A percentile compares a stretch with the other conserved stretches of the same genome.
phyloP scores from a whole-genome alignment of 2,797 vertebrate species.

The Thripadectes ignobilis region DNA sequence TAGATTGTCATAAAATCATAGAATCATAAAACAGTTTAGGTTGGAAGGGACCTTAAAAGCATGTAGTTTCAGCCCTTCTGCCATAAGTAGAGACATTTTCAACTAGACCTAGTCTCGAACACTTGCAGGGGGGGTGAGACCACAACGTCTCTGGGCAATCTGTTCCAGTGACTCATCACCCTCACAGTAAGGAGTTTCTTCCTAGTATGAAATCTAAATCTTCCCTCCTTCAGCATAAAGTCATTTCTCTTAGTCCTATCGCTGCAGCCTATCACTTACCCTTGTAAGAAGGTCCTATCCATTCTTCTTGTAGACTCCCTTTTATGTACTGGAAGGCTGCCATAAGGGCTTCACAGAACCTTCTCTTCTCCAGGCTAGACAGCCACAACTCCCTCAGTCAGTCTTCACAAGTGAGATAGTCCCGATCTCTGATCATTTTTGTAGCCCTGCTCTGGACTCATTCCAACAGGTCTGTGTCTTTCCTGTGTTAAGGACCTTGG shows the following conservation, averaged over 20 bases:
- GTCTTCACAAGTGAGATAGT: not conserved
- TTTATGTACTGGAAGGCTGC: not conserved
- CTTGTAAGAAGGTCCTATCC: not conserved
- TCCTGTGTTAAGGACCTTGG: fast-evolving
- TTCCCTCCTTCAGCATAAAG: not conserved
- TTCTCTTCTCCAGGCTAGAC: not conserved
- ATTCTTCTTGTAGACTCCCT: not conserved
- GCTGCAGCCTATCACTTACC: not conserved
- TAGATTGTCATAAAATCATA: not conserved
- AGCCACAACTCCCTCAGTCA: not conserved
- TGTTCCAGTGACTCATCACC: too few relatives aligned
- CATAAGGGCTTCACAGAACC: not conserved
- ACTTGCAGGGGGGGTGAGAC: not conserved
- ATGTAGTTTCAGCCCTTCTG: fast-evolving
- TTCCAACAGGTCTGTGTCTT: not conserved
- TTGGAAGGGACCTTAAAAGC: not conserved
- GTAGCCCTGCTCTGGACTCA: not conserved
- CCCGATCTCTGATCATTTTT: not conserved
- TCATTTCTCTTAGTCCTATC: not conserved
- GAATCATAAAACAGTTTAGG: not conserved
- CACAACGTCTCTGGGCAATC: not conserved
- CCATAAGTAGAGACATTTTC: not conserved
- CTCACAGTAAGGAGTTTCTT: not conserved
- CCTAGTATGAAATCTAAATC: not conserved
- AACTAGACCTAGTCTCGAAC: not conserved